Base-by-base conservation (phyloP, 2,888 invertebrate species). In the Epirrita christyi region DNA sequence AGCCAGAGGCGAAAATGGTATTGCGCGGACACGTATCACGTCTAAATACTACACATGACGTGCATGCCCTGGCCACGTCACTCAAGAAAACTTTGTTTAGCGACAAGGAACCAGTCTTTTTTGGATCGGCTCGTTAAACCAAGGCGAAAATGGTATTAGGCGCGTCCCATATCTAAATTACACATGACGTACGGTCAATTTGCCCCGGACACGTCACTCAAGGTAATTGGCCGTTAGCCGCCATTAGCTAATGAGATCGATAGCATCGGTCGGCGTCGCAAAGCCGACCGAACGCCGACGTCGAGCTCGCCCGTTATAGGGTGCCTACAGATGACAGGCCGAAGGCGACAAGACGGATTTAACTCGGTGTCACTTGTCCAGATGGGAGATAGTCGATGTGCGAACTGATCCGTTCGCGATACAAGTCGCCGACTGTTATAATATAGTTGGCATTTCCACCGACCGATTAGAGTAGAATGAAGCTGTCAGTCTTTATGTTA, bases 141-240 rank as follows among this genome's bases (percentile, higher is more conserved):
- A 52, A 49, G 53, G 58, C 68, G 67, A 70, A 68, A 71, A 66
- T 66, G 61, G 59, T 84, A 85, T 54, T 50, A 47, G 48, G 53
- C 29, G 49, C 58, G 58, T 58, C 47, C 47, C 57, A 36, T 52
- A 48, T 53, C 55, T 47, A 52, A 59, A 59, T 59, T 47, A 45
- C 45, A 44, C 50, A 59, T 59, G 59, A 55, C 59, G 40, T 55
- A 47, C 40, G 36, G 57, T 59, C 67, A 67, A 84, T 86, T 85
- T 85, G 86, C 84, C 84, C 87, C 87, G 90, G 90, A 91, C 88
- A 81, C 85, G 89, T 91, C 91, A 79, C 76, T 90, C 89, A 81
- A 68, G 68, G 85, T 88, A 91, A 91, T 89, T 89, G 76, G 76
- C 78, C 75, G 83, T 82, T 83, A 81, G 74, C 81, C 60, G 60